Base-by-base conservation (phyloP, 2,888 invertebrate species). In the Pegoplata infirma region DNA sequence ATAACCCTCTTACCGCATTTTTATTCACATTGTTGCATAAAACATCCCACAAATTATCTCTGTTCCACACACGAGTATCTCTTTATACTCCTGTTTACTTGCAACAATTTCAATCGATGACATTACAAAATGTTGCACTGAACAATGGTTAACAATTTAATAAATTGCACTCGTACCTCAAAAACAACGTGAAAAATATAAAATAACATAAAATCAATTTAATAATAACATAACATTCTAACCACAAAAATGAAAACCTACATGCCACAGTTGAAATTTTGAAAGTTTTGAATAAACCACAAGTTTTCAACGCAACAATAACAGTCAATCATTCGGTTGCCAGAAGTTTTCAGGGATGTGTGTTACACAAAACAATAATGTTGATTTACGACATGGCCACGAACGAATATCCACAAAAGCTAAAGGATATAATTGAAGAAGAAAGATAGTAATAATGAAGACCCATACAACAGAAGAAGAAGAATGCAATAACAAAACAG, bases 261-360 rank as follows among this genome's bases (percentile, higher is more conserved):
- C 40, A 69, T n/a, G 10, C 46, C 21, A 68, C 64, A 64, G 12
- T 66, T 59, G 44, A 74, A 69, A 59, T 66, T n/a, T 71, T 66
- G 16, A 69, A 78, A 51, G 59, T 69, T 66, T 64, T 59, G 8
- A 28, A 36, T 36, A 68, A 69, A 74, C 66, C 69, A 46, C 78
- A 73, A 59, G n/a, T 69, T 40, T 55, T 61, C 61, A 61, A 67
- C 36, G 14, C 36, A 32, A 21, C 56, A 19, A 8, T n/a, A 23
- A n/a, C 36, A 56, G 68, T 44, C 61, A 69, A 74, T 74, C 44
- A 67, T 59, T 74, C 51, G 21, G 25, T 14, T 32, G 40, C 59
- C 16, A 47, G 53, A 21, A 56, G 17, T 63, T 59, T 47, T 1
- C 49, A 53, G 25, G 8, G 44, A 46, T 56, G 55, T 14, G 23